phyloP scores from a whole-genome alignment of 2,888 invertebrate genomes.

The Vanessa cardui region DNA sequence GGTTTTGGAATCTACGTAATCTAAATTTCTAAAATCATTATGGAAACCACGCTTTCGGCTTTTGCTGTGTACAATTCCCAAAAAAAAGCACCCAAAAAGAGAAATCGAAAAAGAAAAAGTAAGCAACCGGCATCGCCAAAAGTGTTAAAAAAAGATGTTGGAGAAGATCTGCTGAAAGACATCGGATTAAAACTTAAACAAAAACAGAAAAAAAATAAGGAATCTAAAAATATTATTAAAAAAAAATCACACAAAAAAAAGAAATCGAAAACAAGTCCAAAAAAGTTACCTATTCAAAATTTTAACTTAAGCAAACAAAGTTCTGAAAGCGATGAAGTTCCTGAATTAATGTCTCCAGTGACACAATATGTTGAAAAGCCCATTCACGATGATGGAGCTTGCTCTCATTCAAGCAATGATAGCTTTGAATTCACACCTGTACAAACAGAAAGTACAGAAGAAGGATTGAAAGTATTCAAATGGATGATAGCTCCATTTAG shows the following conservation, averaged over 20 bases:
- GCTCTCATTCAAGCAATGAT: constrained; percentile 51
- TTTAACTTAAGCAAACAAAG: constrained; percentile 17
- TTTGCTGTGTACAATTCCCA: constrained; percentile 68
- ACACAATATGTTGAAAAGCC: constrained; percentile 24
- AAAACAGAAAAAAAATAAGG: constrained; percentile 55
- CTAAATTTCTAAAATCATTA: constrained; percentile 39
- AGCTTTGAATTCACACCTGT: constrained; percentile 66
- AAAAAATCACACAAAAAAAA: constrained; percentile 65
- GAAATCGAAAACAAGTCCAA: constrained; percentile 40
- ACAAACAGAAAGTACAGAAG: constrained; percentile 80
- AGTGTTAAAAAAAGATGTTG: constrained; percentile 41
- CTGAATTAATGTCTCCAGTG: constrained; percentile 46
- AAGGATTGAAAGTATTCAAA: constrained; percentile 85
- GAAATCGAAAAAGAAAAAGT: constrained; percentile 50
- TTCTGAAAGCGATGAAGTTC: constrained; percentile 49
- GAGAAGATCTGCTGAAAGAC: constrained; percentile 51
- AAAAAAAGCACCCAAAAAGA: constrained; percentile 48
- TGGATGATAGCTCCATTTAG: constrained; percentile 88
- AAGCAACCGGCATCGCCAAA: constrained; percentile 40
- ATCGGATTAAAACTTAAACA: constrained; percentile 60
- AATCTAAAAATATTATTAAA: constrained; percentile 55
- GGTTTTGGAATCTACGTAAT: neutral
- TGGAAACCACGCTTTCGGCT: constrained; percentile 71
- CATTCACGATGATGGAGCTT: constrained; percentile 40
- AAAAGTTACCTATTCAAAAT: constrained; percentile 12